Percentiles rank a stretch among this genome's conserved stretches.
Evolutionary conservation across 1,140 invertebrate genomes (phyloP).

Genomic region (Halyomorpha halys): DNA sequence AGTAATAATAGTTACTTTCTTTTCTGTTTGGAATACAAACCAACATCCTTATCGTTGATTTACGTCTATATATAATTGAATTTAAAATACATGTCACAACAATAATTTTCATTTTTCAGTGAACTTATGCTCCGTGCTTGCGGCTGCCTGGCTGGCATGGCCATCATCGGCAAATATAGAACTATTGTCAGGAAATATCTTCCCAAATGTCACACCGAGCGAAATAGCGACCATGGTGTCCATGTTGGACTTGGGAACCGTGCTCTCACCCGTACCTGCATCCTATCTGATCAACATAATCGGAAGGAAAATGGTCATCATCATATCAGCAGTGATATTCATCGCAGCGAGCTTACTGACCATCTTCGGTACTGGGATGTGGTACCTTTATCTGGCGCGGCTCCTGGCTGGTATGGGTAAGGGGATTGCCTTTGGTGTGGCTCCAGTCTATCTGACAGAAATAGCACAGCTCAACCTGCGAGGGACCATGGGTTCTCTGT

Average conservation of each 20-base stretch:
- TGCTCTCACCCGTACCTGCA: slow-evolving; percentile 31
- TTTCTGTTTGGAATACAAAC: too few relatives aligned
- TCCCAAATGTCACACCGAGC: slow-evolving; percentile 13
- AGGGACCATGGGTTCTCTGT: slow-evolving; percentile 51
- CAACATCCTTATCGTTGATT: too few relatives aligned
- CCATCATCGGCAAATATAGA: slow-evolving; percentile 26
- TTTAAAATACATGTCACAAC: too few relatives aligned
- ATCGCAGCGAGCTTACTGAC: slow-evolving; percentile 17
- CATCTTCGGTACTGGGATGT: slow-evolving; percentile 12
- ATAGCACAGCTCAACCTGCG: slow-evolving; percentile 41
- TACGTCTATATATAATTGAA: too few relatives aligned
- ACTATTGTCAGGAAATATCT: slow-evolving; percentile 21
- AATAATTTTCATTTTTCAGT: too few relatives aligned
- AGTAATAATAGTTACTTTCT: too few relatives aligned
- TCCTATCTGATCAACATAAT: slow-evolving; percentile 56
- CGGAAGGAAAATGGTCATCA: slow-evolving; percentile 58
- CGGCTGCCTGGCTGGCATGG: slow-evolving; percentile 29
- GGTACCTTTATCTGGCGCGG: too few relatives aligned
- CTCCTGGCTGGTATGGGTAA: slow-evolving; percentile 50
- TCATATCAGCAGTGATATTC: slow-evolving; percentile 44
- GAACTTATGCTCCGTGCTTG: too few relatives aligned
- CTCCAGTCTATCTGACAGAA: slow-evolving; percentile 77
- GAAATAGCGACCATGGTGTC: slow-evolving; percentile 29
- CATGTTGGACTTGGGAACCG: slow-evolving; percentile 31
- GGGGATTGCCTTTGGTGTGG: slow-evolving; percentile 61